phyloP scores from a whole-genome alignment of 1,140 invertebrate genomes.

The Brachionus paranguensis region DNA sequence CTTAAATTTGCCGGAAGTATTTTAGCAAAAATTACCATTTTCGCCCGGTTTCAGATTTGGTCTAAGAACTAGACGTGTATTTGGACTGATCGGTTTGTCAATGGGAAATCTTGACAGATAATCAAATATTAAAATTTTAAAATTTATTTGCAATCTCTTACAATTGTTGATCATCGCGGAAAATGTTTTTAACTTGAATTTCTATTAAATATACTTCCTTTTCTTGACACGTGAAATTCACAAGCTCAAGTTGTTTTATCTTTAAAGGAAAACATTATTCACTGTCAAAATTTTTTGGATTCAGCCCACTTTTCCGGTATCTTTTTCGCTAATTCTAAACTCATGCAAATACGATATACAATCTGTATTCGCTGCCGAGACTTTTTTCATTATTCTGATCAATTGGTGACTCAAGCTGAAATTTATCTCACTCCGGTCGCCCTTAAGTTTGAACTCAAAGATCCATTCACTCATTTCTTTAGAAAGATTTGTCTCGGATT shows the following conservation, averaged over 20 bases:
- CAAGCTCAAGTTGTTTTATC: background rate
- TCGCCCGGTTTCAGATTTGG: constrained; percentile 31
- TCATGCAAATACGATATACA: background rate
- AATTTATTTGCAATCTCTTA: background rate
- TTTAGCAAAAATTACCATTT: constrained; percentile 9
- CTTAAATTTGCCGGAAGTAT: background rate
- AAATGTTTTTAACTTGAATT: constrained; percentile 7
- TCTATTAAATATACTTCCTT: background rate
- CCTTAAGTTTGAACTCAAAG: background rate
- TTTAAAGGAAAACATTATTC: background rate
- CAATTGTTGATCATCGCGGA: background rate
- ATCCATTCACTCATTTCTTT: background rate
- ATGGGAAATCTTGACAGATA: background rate
- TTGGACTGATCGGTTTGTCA: background rate
- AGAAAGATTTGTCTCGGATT: background rate
- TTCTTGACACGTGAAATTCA: background rate
- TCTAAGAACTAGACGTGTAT: background rate
- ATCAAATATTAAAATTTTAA: background rate
- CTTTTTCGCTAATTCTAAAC: background rate
- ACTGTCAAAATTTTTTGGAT: too few relatives aligned
- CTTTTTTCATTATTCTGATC: background rate
- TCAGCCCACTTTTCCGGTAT: background rate
- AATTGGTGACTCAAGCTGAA: background rate
- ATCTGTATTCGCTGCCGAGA: background rate
- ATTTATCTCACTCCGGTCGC: background rate